These are phyloP conservation scores for Pristionchus maxplancki DNA, from an alignment of 2,888 invertebrate genomes.

Conservation along the genomic window DNA sequence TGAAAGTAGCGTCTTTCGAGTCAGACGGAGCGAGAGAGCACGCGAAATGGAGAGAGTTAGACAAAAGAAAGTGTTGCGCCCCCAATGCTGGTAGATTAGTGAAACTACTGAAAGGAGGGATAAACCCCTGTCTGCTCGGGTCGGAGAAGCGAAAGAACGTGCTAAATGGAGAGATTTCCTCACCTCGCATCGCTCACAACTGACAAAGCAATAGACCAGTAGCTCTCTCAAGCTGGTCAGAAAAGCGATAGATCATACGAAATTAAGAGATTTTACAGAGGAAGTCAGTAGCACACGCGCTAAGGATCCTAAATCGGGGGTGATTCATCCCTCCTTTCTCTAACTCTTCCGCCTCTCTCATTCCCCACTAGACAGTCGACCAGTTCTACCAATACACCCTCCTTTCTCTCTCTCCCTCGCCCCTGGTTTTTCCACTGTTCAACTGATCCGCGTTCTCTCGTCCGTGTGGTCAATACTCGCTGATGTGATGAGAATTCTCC, in stretches of 20 bases:
- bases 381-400: neutral
- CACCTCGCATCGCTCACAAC: too few species aligned
- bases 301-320: neutral
- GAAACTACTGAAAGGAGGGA: neutral
- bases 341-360: neutral
- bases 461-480: neutral
- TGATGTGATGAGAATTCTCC: neutral
- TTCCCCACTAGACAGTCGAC: neutral
- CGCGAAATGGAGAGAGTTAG: too few species aligned
- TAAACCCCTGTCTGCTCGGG: neutral
- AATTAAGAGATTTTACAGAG: neutral
- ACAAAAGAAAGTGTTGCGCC: neutral
- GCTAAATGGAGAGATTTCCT: neutral
- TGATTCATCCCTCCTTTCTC: neutral
- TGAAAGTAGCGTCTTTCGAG: neutral
- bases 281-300: neutral
- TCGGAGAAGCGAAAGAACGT: neutral
- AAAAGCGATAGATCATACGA: neutral
- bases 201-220: too few species aligned
- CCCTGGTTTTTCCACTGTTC: neutral
- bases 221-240: too few species aligned
- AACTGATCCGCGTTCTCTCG: slow-evolving; percentile 8
- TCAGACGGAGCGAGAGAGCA: neutral
- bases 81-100: neutral
- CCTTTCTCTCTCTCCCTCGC: slow-evolving; percentile 2